Conservation (phyloP, 2,113 vertebrate genomes). For the Bubo blakistoni region DNA sequence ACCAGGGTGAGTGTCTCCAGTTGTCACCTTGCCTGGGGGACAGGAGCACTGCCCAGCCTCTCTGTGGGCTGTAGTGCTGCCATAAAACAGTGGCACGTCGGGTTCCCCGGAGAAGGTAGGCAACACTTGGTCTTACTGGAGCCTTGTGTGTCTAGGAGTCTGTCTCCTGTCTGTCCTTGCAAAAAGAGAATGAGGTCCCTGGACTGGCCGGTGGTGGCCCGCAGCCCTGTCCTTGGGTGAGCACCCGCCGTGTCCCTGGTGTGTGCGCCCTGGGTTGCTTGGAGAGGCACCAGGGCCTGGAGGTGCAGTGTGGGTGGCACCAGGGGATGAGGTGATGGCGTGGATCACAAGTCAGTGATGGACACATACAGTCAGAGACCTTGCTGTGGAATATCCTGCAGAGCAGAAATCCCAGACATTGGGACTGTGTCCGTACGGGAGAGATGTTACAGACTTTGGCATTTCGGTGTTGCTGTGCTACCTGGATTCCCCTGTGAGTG, state of each 20-base stretch:
- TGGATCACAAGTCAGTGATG: not conserved
- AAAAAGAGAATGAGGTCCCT: not conserved
- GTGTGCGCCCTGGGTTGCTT: rapidly evolving
- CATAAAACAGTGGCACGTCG: not conserved
- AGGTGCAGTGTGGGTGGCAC: not conserved
- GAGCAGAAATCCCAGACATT: not conserved
- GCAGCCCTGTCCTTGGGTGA: not conserved
- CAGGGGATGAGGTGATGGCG: not conserved
- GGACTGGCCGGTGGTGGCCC: not conserved
- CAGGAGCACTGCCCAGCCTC: not conserved
- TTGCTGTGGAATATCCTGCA: not conserved
- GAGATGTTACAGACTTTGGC: not conserved
- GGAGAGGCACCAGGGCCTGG: not conserved
- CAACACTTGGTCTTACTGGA: not conserved
- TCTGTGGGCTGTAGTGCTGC: not conserved
- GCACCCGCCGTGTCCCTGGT: not conserved
- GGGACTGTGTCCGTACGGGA: not conserved
- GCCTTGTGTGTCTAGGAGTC: too few relatives aligned
- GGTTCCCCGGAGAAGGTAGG: not conserved
- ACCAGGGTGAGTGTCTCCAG: not conserved
- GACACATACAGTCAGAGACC: not conserved
- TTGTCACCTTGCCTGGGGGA: not conserved
- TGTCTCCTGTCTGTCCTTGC: not conserved
- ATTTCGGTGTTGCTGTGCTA: not conserved
- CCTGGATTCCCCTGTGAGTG: not conserved